These are phyloP conservation scores for Leucophenga montana DNA, from an alignment of 2,888 invertebrate species.

Conservation along the genomic window DNA sequence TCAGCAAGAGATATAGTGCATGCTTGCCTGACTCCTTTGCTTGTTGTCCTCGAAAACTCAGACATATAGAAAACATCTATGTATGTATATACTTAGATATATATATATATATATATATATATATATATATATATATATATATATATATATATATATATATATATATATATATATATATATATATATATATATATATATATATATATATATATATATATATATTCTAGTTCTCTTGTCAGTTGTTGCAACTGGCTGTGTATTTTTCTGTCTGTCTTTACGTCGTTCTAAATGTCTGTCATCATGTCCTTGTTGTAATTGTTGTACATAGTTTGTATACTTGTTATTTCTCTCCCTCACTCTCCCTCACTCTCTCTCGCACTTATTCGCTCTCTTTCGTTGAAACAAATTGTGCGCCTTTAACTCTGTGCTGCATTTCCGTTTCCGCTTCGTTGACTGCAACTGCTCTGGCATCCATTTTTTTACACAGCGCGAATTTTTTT, in stretches of 20 bases:
- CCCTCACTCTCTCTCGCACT: not conserved
- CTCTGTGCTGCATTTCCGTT: slow-evolving; percentile 33
- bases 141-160: slow-evolving; percentile 6
- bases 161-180: slow-evolving; percentile 6
- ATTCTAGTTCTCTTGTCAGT: not conserved
- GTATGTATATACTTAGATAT: slow-evolving; percentile 24
- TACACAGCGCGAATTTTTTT: too few species aligned
- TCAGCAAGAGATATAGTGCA: too few species aligned
- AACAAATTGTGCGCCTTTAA: slow-evolving; percentile 27
- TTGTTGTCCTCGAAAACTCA: slow-evolving; percentile 12
- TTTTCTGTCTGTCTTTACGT: slow-evolving; percentile 9
- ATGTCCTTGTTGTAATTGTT: slow-evolving; percentile 6
- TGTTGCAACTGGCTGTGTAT: slow-evolving; percentile 30
- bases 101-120: not conserved
- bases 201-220: not conserved
- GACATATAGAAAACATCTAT: not conserved
- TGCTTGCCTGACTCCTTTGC: not conserved
- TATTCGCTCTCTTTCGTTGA: not conserved
- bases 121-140: slow-evolving; percentile 11
- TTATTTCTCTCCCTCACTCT: too few species aligned
- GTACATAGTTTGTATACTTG: slow-evolving; percentile 1
- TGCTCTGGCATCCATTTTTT: not conserved
- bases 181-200: slow-evolving; percentile 16
- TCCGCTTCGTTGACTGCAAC: slow-evolving; percentile 35
- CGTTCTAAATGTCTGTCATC: slow-evolving; percentile 30